A percentile compares a stretch with the other conserved stretches of the same genome.
These are phyloP conservation scores for Bostrychus sinensis DNA, from an alignment of 2,113 vertebrate species.

Conservation along the genomic window DNA sequence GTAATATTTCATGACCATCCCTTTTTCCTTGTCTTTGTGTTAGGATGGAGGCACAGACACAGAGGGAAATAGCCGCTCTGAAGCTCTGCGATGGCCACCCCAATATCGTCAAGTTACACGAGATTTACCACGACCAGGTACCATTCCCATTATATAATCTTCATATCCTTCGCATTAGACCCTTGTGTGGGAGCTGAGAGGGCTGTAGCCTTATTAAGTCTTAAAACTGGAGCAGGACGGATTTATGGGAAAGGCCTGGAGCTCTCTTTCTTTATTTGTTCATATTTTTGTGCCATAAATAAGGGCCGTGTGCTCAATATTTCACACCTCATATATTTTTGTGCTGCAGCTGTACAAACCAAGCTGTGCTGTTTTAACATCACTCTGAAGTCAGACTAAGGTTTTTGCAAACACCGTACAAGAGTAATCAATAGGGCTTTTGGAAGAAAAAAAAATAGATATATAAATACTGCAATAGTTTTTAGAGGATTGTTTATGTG, in stretches of 20 bases:
- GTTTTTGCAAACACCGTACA: no score
- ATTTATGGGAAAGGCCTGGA: constrained; percentile 53
- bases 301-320: constrained; percentile 29
- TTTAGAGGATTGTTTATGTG: no score
- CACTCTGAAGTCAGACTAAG: no score
- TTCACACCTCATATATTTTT: constrained; percentile 45
- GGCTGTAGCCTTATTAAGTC: constrained; percentile 51
- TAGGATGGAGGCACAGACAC: constrained; percentile 96
- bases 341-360: constrained; percentile 49
- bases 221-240: constrained; percentile 56
- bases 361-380: neutral
- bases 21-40: constrained; percentile 47
- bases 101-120: constrained; percentile 94
- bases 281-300: constrained; percentile 41
- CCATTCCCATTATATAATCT: neutral
- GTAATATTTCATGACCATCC: constrained; percentile 12
- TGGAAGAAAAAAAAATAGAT: no score
- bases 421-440: no score
- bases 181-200: constrained; percentile 13
- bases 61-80: constrained; percentile 94
- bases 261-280: constrained; percentile 31
- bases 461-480: no score
- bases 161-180: neutral
- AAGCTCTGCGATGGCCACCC: constrained; percentile 96
- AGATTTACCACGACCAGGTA: constrained; percentile 98